phyloP scores from a whole-genome alignment of 1,140 invertebrate species.

The Drosophila triauraria region DNA sequence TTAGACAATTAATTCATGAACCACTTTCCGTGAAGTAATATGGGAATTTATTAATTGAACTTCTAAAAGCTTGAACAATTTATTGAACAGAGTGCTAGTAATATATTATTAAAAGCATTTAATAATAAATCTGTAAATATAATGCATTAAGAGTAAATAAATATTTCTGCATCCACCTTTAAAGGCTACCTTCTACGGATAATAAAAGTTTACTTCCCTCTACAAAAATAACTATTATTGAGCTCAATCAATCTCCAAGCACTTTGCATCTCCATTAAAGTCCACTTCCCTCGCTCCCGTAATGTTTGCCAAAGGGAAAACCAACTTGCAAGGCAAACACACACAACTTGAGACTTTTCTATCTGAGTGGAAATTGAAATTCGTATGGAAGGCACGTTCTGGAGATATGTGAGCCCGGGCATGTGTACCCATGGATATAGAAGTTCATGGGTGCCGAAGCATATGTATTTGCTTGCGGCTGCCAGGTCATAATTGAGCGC shows the following conservation, averaged over 20 bases:
- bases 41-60: no score
- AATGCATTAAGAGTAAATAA: not conserved
- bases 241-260: slow-evolving; percentile 18
- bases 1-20: not conserved
- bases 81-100: no score
- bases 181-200: not conserved
- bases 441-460: slow-evolving; percentile 25
- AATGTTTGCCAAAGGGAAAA: slow-evolving; percentile 43
- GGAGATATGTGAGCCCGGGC: slow-evolving; percentile 18
- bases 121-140: no score
- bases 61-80: not conserved
- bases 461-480: slow-evolving; percentile 42
- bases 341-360: slow-evolving; percentile 43
- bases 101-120: not conserved
- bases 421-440: not conserved
- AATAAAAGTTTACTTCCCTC: not conserved
- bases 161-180: not conserved
- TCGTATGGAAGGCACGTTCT: slow-evolving; percentile 43
- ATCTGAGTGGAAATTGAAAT: slow-evolving; percentile 37
- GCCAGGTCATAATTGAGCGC: slow-evolving; percentile 28
- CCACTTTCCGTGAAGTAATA: not conserved
- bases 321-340: slow-evolving; percentile 37
- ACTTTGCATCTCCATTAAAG: slow-evolving; percentile 41
- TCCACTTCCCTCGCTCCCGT: slow-evolving; percentile 1
- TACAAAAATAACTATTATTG: not conserved